A percentile compares a stretch with the other conserved stretches of the same genome.
phyloP scores from a whole-genome alignment of 2,797 vertebrate genomes.

The Spea hammondii region DNA sequence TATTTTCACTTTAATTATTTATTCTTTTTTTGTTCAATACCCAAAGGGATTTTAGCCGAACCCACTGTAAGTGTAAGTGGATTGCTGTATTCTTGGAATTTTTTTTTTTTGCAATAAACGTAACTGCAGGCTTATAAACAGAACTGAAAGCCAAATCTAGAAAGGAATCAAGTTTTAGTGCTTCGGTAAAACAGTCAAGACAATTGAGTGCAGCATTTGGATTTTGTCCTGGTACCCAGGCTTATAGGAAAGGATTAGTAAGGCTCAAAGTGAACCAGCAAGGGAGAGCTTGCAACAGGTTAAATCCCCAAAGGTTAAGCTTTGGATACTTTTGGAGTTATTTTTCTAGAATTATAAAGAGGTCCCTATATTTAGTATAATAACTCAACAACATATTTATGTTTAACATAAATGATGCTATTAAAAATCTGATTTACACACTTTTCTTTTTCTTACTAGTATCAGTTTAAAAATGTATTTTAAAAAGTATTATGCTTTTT shows the following conservation, averaged over 20 bases:
- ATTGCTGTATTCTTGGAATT: conserved; percentile 54
- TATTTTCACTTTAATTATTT: no score
- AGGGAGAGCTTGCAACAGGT: conserved; percentile 35
- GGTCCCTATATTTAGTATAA: no score
- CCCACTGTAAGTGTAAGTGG: conserved; percentile 51
- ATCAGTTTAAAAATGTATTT: no score
- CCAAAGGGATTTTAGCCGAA: conserved; percentile 54
- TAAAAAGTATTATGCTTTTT: no score
- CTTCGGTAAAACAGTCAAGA: conserved; percentile 57
- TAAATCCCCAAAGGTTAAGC: conserved; percentile 32
- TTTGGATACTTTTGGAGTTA: not conserved
- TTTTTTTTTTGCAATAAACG: conserved; percentile 61
- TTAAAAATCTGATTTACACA: no score
- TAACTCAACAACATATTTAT: no score
- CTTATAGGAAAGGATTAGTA: conserved; percentile 32
- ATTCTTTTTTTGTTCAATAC: not conserved
- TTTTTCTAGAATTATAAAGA: conserved; percentile 3
- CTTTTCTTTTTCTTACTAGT: no score
- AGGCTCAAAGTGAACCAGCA: conserved; percentile 39
- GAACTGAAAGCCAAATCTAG: conserved; percentile 56
- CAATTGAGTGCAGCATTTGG: conserved; percentile 53
- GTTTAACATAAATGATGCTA: no score
- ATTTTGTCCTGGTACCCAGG: conserved; percentile 28
- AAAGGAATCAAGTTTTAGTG: conserved; percentile 57
- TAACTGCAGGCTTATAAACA: conserved; percentile 60